Evolutionary conservation across 2,113 vertebrate genomes (phyloP).

Genomic region (Phyllostomus hastatus): DNA sequence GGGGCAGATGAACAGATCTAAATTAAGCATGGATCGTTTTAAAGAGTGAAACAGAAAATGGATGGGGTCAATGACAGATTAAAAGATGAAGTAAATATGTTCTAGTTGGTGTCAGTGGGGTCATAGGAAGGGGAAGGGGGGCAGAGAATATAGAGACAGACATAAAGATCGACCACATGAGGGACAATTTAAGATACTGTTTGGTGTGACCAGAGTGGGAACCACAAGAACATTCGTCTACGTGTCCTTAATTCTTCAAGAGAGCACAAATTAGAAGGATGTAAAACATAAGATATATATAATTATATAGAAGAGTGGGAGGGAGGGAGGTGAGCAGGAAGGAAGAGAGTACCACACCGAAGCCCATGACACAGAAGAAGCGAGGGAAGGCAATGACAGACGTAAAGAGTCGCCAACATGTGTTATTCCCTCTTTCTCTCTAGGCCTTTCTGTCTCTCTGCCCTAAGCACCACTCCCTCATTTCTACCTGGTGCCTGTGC

Average conservation of each 20-base stretch:
- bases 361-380: background rate
- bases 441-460: background rate
- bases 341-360: background rate
- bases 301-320: background rate
- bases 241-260: background rate
- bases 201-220: background rate
- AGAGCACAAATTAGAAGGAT: background rate
- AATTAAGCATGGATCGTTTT: background rate
- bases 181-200: background rate
- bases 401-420: background rate
- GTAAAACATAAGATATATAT: background rate
- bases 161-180: background rate
- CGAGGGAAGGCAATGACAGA: background rate
- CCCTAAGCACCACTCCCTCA: background rate
- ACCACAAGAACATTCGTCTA: background rate
- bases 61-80: accelerated
- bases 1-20: background rate
- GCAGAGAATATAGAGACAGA: background rate
- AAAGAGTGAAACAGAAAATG: background rate
- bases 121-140: background rate
- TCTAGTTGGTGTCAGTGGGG: background rate
- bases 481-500: background rate
- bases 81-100: background rate
- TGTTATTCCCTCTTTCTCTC: background rate
- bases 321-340: background rate